phyloP scores from a whole-genome alignment of 2,888 invertebrate genomes.

The Scaptodrosophila latifasciaeformis region DNA sequence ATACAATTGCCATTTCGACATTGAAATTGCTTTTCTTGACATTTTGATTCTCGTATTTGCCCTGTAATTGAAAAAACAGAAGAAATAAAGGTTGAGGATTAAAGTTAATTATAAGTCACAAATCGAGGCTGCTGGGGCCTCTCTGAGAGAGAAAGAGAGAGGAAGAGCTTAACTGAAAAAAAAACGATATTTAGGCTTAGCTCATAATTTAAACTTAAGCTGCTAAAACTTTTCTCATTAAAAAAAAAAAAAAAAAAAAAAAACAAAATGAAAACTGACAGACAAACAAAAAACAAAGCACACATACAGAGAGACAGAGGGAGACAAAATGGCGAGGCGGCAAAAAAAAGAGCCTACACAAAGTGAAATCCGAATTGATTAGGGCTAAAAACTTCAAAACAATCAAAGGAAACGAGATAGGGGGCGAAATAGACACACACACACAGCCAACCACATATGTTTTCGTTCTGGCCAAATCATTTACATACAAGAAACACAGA shows the following conservation, averaged over 20 bases:
- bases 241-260: slow-evolving; percentile 26
- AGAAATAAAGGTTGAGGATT: slow-evolving; percentile 30
- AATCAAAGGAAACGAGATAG: slow-evolving; percentile 48
- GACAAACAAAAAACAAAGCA: background rate
- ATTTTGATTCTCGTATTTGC: slow-evolving; percentile 58
- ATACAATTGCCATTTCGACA: slow-evolving; percentile 86
- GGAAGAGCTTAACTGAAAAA: too few species aligned
- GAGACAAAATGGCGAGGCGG: background rate
- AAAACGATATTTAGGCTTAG: slow-evolving; percentile 16
- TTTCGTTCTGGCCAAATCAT: slow-evolving; percentile 30
- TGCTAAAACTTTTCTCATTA: slow-evolving; percentile 61
- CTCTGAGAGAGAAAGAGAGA: background rate
- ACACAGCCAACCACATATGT: slow-evolving; percentile 9
- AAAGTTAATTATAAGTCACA: slow-evolving; percentile 56
- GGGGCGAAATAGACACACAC: slow-evolving; percentile 4
- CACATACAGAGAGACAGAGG: too few species aligned
- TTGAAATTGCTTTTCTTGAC: slow-evolving; percentile 81
- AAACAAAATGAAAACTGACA: slow-evolving; percentile 17
- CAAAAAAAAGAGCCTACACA: slow-evolving; percentile 10
- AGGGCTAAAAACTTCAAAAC: slow-evolving; percentile 66
- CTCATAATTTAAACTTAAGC: slow-evolving; percentile 30
- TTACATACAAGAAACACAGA: slow-evolving; percentile 40
- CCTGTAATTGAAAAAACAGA: slow-evolving; percentile 51
- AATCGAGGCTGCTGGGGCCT: too few species aligned
- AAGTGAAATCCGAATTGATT: slow-evolving; percentile 58